Evolutionary conservation across 2,888 invertebrate species (phyloP).

Genomic region (Argynnis bischoffii): DNA sequence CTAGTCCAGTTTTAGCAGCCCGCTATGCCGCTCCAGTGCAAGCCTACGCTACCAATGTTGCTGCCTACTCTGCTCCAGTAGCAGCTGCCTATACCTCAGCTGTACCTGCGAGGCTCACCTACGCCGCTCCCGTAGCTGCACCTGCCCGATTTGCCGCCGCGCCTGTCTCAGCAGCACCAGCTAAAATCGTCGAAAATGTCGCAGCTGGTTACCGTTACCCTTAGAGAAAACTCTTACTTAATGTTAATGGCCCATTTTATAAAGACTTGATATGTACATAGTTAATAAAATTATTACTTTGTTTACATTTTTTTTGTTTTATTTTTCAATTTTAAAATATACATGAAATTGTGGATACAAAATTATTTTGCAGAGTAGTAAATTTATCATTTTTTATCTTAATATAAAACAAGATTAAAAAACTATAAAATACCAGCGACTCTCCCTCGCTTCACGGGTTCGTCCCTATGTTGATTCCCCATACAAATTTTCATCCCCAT

Average conservation of each 20-base stretch:
- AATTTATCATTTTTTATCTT: too few species aligned
- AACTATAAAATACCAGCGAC: too few species aligned
- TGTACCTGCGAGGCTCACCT: conserved; percentile 12
- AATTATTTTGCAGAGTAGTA: too few species aligned
- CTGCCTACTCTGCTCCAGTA: conserved; percentile 19
- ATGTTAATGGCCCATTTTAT: conserved; percentile 55
- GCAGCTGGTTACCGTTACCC: conserved; percentile 72
- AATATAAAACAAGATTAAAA: too few species aligned
- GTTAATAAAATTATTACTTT: conserved; percentile 43
- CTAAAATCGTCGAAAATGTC: conserved; percentile 82
- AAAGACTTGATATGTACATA: conserved; percentile 73
- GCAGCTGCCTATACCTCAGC: conserved; percentile 36
- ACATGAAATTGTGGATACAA: too few species aligned
- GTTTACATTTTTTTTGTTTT: conserved; percentile 15
- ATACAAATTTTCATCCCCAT: too few species aligned
- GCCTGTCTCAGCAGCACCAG: conserved; percentile 72
- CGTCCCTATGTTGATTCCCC: too few species aligned
- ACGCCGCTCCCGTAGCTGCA: conserved; percentile 32
- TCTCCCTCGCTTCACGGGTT: too few species aligned
- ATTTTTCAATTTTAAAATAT: neutral
- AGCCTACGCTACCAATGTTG: conserved; percentile 15
- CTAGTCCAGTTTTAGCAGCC: conserved; percentile 17
- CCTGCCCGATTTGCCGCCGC: conserved; percentile 35
- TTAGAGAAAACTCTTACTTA: conserved; percentile 54
- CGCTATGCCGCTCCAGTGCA: conserved; percentile 29